Base-by-base conservation (phyloP, 2,888 invertebrate genomes). In the Mesochorus sp. region DNA sequence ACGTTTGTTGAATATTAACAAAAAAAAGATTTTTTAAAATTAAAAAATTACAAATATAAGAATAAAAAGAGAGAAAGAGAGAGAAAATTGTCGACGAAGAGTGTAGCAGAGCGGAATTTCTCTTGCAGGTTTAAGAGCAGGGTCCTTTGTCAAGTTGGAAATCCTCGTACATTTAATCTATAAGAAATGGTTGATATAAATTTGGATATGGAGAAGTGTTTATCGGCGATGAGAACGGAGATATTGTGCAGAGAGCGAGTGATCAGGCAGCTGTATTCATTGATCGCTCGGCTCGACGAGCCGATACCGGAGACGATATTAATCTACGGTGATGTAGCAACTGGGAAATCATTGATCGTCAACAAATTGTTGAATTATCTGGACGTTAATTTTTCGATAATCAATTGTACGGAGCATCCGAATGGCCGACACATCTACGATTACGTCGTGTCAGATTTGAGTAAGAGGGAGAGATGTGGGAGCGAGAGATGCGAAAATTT, bases 341-440 rank as follows among this genome's bases (percentile, higher is more conserved):
- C 96, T 19, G 97, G 97, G 26, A 98, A 98, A 92, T 94, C 95
- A n/a, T 90, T 94, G 14, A 93, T 97, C 72, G 89, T 95, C 2
- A 92, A 92, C 64, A 91, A 93, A 6, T 91, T 96, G 8, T 89
- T 97, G 2, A 87, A 92, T 39, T 90, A 92, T 85, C 91, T 94
- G 44, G 88, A 92, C 61, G 94, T 94, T 79, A 94, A 93, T 89
- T 92, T 93, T 84, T 94, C 95, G 28, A 88, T 94, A 39, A 92
- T 97, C 26, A 96, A 97, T 91, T 95, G 97, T 87, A 93, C 97
- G 4, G 97, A 97, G 91, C 96, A 96, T 88, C 96, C 96, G 89
- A 94, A 94, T 5, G 92, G 94, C 5, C 95, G 95, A 90, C 94
- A 97, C 75, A 92, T 98, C 82, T 95, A 94, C 83, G 97, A 97